Base-by-base conservation (phyloP, 2,113 vertebrate genomes). In the Poeciliopsis retropinna region DNA sequence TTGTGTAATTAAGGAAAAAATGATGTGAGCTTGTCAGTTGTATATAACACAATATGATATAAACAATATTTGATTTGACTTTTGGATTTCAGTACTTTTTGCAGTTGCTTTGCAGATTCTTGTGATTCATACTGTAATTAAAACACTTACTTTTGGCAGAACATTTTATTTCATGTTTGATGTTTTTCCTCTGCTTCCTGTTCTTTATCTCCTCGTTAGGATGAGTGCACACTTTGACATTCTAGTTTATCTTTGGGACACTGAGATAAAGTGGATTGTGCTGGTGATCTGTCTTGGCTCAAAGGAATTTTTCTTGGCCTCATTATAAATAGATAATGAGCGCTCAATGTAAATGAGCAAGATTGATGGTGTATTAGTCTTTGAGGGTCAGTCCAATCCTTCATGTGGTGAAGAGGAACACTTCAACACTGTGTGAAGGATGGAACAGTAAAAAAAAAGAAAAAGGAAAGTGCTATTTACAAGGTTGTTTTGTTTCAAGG, bases 281-380 rank as follows among this genome's bases (percentile, higher is more conserved):
- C 39, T 41, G 47, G 67, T 77, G 41, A 79, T 85, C 78, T 75
- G 31, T 87, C 78, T 76, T 2, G 6, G 30, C 66, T 31, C 71
- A 47, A 72, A 39, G 32, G 51, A 31, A 27, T 71, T 47, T 64
- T 65, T 77, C 27, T 70, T 8, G 73, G 79, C 67, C 70, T 72
- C 54, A 37, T 81, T 84, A 87, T 85, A 79, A 79, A 62, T 60
- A 27, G 62, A 83, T 86, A 85, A 91, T 86, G 78, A 86, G 73
- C 39, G 1, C 65, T 78, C 62, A 72, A 70, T 80, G 70, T 28
- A 75, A 65, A 82, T 75, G 71, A 87, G 61, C 68, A 64, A 84
- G 83, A 85, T 64, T 70, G 70, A 88, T 90, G 32, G 72, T 71
- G 71, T 83, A 77, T 39, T 73, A 67, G 57, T 71, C 67, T 73